Percentiles rank a stretch among this genome's conserved stretches.
These are phyloP conservation scores for Troglohyphantes excavatus DNA, from an alignment of 2,888 invertebrate genomes.

Conservation along the genomic window DNA sequence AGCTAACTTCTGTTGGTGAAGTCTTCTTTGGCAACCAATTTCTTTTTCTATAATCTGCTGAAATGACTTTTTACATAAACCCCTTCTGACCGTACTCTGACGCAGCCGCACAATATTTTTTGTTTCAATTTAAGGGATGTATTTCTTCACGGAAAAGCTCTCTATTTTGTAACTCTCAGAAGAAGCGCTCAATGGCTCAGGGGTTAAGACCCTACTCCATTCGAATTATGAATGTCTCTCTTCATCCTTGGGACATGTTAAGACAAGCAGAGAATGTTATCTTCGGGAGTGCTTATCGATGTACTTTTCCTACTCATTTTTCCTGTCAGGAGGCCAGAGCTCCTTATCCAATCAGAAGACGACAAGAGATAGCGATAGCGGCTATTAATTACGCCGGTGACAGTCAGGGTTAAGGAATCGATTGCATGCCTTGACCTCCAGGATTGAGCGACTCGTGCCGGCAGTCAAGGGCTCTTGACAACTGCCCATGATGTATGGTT, in stretches of 20 bases:
- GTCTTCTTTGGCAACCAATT: no score
- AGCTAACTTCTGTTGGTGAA: no score
- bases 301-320: constrained; percentile 52
- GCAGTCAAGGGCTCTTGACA: constrained; percentile 30
- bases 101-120: no score
- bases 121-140: no score
- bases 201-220: no score
- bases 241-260: neutral
- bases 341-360: constrained; percentile 53
- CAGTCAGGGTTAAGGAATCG: constrained; percentile 59
- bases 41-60: no score
- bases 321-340: constrained; percentile 22
- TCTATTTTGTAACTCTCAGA: no score
- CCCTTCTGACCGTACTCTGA: no score
- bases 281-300: constrained; percentile 52
- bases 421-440: constrained; percentile 30
- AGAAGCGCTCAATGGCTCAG: no score
- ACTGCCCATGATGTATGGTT: constrained; percentile 28
- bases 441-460: constrained; percentile 36
- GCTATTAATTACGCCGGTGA: constrained; percentile 56
- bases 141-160: no score
- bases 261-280: constrained; percentile 38
- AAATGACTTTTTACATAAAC: no score
- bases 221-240: neutral
- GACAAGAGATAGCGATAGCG: constrained; percentile 24